Evolutionary conservation across 2,797 vertebrate genomes (phyloP).

Genomic region (Hoplostethus atlanticus): DNA sequence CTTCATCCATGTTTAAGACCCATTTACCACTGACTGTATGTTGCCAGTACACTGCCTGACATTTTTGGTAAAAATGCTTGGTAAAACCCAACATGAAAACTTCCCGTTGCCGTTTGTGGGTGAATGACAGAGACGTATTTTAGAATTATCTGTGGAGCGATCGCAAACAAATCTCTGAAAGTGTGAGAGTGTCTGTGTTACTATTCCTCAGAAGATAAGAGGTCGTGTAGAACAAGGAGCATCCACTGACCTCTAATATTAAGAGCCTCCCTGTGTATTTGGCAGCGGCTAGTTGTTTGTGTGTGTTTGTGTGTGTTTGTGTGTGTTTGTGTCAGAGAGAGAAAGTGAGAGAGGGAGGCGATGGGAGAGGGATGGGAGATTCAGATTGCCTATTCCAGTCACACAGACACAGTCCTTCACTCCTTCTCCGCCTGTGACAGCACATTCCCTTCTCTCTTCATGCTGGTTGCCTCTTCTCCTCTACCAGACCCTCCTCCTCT

Average conservation of each 20-base stretch:
- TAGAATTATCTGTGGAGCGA: slow-evolving; percentile 14
- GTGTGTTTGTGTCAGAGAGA: slow-evolving; percentile 10
- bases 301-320: slow-evolving; percentile 10
- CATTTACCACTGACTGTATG: background rate
- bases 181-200: slow-evolving; percentile 34
- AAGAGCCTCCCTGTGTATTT: slow-evolving; percentile 40
- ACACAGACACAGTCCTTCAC: slow-evolving; percentile 85
- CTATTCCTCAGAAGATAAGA: slow-evolving; percentile 34
- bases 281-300: slow-evolving; percentile 14
- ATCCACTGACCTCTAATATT: slow-evolving; percentile 45
- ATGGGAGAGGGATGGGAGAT: slow-evolving; percentile 38
- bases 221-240: slow-evolving; percentile 34
- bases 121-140: slow-evolving; percentile 21
- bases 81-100: slow-evolving; percentile 8
- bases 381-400: slow-evolving; percentile 91
- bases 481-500: slow-evolving; percentile 29
- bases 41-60: background rate
- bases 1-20: slow-evolving; percentile 11
- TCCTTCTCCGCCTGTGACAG: slow-evolving; percentile 85
- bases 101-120: background rate
- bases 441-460: slow-evolving; percentile 89
- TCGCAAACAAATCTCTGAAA: slow-evolving; percentile 29
- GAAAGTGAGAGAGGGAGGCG: background rate
- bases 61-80: too few relatives aligned
- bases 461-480: slow-evolving; percentile 83